phyloP scores from a whole-genome alignment of 2,888 invertebrate genomes.

The Zonitis immaculata region DNA sequence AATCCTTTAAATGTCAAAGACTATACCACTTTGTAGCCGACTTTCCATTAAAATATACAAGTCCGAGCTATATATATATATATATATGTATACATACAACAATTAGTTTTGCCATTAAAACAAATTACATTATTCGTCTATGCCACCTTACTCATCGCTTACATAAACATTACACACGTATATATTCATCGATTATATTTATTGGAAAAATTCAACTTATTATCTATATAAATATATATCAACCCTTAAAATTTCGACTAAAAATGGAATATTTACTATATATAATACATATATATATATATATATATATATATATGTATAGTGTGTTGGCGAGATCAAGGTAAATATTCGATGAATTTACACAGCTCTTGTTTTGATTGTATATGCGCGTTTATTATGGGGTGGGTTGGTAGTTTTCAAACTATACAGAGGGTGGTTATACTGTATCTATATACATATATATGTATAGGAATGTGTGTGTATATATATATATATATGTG shows the following conservation, averaged over 20 bases:
- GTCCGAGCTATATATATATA: too few relatives aligned
- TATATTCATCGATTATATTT: too few relatives aligned
- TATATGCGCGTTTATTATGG: background rate
- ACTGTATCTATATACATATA: background rate
- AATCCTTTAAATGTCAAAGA: constrained; percentile 47
- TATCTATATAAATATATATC: too few relatives aligned
- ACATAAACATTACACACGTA: background rate
- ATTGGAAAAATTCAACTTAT: background rate
- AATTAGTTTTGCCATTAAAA: constrained; percentile 49
- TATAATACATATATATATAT: too few relatives aligned
- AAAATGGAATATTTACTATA: too few relatives aligned
- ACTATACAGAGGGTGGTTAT: background rate
- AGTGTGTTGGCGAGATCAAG: background rate
- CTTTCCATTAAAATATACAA: constrained; percentile 51
- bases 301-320: too few relatives aligned
- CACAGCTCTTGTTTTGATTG: constrained; percentile 1
- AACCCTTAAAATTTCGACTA: too few relatives aligned
- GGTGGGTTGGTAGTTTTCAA: background rate
- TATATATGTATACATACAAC: too few relatives aligned
- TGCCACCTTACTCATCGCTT: constrained; percentile 35
- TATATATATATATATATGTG: constrained; percentile 13
- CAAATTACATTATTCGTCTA: constrained; percentile 52
- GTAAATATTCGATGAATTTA: background rate
- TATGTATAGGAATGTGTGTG: constrained; percentile 10
- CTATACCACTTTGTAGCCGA: constrained; percentile 45